phyloP scores from a whole-genome alignment of 2,888 invertebrate species.

The Melipona bicolor region DNA sequence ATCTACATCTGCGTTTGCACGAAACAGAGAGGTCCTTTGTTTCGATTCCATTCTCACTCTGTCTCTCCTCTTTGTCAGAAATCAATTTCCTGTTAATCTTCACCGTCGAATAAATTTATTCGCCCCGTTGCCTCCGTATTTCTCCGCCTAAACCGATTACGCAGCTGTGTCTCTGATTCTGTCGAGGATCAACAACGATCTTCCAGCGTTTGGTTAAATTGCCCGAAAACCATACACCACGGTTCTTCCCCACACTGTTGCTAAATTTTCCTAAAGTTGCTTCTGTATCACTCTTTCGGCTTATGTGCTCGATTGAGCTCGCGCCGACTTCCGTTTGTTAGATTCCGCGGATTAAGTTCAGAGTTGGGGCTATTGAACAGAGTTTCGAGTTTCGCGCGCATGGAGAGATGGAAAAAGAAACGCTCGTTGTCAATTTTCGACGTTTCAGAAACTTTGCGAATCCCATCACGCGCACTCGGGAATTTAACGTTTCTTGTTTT shows the following conservation, averaged over 20 bases:
- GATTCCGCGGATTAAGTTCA: background rate
- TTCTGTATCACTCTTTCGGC: conserved; percentile 2
- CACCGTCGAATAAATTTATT: conserved; percentile 10
- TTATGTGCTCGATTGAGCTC: conserved; percentile 35
- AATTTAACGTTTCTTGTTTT: background rate
- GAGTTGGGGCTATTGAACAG: background rate
- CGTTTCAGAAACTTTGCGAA: background rate
- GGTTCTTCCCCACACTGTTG: background rate
- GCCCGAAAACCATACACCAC: background rate
- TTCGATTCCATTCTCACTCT: too few species aligned
- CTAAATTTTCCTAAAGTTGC: conserved; percentile 7
- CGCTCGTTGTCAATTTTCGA: background rate
- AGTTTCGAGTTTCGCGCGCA: background rate
- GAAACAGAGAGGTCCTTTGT: background rate
- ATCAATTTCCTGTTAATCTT: conserved; percentile 19
- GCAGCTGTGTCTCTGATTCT: background rate
- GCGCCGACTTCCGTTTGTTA: conserved; percentile 14
- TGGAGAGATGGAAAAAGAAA: background rate
- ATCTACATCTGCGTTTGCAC: background rate
- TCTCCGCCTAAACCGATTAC: background rate
- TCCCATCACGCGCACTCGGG: rapidly evolving
- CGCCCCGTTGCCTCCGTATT: background rate
- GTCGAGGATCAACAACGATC: conserved; percentile 17
- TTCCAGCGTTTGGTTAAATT: conserved; percentile 3
- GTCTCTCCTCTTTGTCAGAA: background rate